Base-by-base conservation (phyloP, 1,140 invertebrate species). In the Papilio helenus region DNA sequence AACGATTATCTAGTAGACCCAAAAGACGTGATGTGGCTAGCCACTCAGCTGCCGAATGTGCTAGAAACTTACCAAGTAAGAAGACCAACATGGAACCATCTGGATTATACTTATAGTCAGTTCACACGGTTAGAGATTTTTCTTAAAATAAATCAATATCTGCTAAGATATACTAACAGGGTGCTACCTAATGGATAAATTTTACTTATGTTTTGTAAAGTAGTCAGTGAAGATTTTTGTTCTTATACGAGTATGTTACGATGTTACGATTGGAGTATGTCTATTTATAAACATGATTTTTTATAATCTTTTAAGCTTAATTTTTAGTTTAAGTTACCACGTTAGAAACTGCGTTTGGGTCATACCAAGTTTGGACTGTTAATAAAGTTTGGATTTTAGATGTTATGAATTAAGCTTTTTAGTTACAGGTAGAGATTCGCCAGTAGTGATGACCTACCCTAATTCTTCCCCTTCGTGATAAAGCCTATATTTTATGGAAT, bases 1-100 rank as follows among this genome's bases (percentile, higher is more conserved):
- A 93, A 92, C 68, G 94, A 94, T 80, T 79, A 86, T 26, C 80
- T 93, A 39, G 89, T 90, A 34, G 89, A 92, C 34, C 20, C 82
- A 0, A 87, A 87, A 77, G 94, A 93, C 72, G 80, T 91, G 2
- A 29, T 84, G 12, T 93, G 91, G 91, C 74, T 92, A 51, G 16
- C 86, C 9, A 72, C 79, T 14, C 61, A 83, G 18, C 79, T 93
- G 12, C 89, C 90, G 0, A 90, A 91, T 83, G 89, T 93, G 0
- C 23, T 90, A 34, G 88, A 90, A 77, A 82, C 79, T 0, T 68
- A 83, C 3, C 77, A 85, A 58, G 88, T 92, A 5, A 76, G 81
- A 4, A 86, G 91, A 49, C 87, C 90, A 1, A 34, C 86, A 14
- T 93, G 92, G 92, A 91, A 89, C 46, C 90, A 94, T 65, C 74